Evolutionary conservation across 1,140 invertebrate species (phyloP), one percentile per base, ranked within the genome.

Genomic region (Drosophila murphyi): DNA sequence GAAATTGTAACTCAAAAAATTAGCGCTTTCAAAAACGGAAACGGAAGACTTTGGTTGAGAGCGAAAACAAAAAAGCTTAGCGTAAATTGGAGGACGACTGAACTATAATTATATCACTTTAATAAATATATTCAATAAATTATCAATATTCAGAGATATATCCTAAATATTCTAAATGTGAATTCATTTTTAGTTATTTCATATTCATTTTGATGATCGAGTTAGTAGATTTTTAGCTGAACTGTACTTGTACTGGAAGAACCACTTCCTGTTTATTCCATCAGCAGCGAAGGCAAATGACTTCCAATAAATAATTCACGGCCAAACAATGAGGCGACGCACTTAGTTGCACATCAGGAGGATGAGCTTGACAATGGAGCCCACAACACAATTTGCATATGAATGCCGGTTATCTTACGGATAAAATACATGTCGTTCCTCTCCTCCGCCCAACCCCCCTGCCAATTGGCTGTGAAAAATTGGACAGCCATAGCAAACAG

Each of bases 351-450:
- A 3, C 4, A 5, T 55, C 8, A 29, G 20, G 3, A 51, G 31
- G 20, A 34, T 45, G 28, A 37, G 6, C 6, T 39, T 52, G 57
- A 75, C 57, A 60, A 60, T 34, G 6, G 39, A 60, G 28, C 32
- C 68, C 67, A 64, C 48, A 71, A 64, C 48, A 71, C 34, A 63
- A 76, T 76, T 72, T 72, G 60, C 68, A 76, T 76, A 76, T 61
- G 60, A 72, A 76, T 60, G 55, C 39, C 5, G 28, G 48, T 32
- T 56, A 71, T 59, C 47, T 64, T 51, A 37, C n/a, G 43, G 50
- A 32, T 61, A 55, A 28, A 55, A 65, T 20, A 20, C 37, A 61
- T 35, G 32, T 52, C 54, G 6, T 29, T 37, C 12, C 1, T 39
- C 32, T 54, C n/a, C 20, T 20, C 20, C 20, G 20, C 39, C 32